Conservation (phyloP, 1,140 invertebrate species). For the Drosophila ambigua region DNA sequence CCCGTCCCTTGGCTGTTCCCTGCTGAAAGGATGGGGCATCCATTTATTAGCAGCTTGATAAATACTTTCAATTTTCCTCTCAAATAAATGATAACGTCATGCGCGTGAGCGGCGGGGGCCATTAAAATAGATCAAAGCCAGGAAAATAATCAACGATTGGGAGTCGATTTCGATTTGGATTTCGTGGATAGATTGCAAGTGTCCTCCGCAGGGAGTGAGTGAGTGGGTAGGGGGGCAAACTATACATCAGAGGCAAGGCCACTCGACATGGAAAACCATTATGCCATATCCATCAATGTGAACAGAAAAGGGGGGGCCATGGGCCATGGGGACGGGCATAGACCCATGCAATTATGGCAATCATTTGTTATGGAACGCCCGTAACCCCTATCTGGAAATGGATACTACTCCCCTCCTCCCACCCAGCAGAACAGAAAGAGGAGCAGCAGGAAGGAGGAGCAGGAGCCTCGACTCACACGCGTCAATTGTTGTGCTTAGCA, state of each 20-base stretch:
- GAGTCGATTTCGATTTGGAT: too few species aligned
- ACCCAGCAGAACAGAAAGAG: too few species aligned
- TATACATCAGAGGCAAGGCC: too few species aligned
- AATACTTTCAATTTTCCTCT: constrained; percentile 80
- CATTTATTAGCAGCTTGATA: constrained; percentile 81
- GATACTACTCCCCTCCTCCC: too few species aligned
- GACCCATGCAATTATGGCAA: constrained; percentile 43
- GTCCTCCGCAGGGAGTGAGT: background rate
- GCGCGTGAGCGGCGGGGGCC: constrained; percentile 35
- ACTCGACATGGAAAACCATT: constrained; percentile 22
- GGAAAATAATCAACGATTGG: constrained; percentile 38
- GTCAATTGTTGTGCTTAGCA: constrained; percentile 81
- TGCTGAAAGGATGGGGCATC: constrained; percentile 37
- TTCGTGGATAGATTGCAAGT: constrained; percentile 2
- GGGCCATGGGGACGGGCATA: background rate
- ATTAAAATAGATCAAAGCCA: constrained; percentile 75
- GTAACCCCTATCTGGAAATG: background rate
- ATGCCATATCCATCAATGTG: constrained; percentile 9
- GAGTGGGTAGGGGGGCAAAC: background rate
- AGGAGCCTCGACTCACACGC: constrained; percentile 42
- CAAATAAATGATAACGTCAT: constrained; percentile 79
- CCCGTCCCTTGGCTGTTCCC: too few species aligned
- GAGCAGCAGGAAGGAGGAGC: too few species aligned
- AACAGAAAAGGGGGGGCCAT: too few species aligned
- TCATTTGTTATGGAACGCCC: constrained; percentile 36